Percentiles rank a stretch among this genome's conserved stretches.
phyloP scores from a whole-genome alignment of 1,140 invertebrate species.

The Bradynema listronoti region DNA sequence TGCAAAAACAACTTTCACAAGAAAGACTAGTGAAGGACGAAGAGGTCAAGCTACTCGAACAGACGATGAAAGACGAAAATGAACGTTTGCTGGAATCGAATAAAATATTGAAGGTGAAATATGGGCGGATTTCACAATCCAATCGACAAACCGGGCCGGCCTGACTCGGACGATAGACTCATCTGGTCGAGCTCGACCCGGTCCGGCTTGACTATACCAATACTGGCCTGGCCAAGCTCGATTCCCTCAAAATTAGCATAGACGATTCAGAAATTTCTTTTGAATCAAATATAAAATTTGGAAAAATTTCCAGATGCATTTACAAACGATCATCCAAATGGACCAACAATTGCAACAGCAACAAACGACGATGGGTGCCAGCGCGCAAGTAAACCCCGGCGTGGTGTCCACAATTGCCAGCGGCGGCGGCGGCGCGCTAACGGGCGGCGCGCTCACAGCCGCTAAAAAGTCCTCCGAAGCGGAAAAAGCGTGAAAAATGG shows the following conservation, averaged over 20 bases:
- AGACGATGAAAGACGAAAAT: slow-evolving; percentile 51
- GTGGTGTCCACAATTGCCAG: no score
- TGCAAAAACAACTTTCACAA: slow-evolving; percentile 41
- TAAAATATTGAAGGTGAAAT: slow-evolving; percentile 39
- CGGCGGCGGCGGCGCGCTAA: no score
- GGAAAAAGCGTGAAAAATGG: no score
- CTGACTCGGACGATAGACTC: neutral
- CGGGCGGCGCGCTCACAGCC: no score
- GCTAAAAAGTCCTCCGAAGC: no score
- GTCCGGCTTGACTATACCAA: neutral
- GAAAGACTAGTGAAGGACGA: slow-evolving; percentile 42
- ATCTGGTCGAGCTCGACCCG: neutral
- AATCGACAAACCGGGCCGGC: no score
- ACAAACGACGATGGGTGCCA: neutral
- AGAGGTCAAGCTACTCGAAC: slow-evolving; percentile 46
- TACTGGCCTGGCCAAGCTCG: neutral
- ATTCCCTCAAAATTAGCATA: neutral
- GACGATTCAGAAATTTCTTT: slow-evolving; percentile 8
- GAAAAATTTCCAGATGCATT: slow-evolving; percentile 31
- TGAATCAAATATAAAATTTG: neutral
- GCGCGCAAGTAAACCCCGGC: no score
- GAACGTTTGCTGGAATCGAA: slow-evolving; percentile 45
- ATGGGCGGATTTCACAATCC: no score
- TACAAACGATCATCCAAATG: slow-evolving; percentile 44
- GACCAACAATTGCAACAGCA: slow-evolving; percentile 30